A percentile compares a stretch with the other conserved stretches of the same genome.
phyloP scores from a whole-genome alignment of 2,113 vertebrate species.

The Excalfactoria chinensis region DNA sequence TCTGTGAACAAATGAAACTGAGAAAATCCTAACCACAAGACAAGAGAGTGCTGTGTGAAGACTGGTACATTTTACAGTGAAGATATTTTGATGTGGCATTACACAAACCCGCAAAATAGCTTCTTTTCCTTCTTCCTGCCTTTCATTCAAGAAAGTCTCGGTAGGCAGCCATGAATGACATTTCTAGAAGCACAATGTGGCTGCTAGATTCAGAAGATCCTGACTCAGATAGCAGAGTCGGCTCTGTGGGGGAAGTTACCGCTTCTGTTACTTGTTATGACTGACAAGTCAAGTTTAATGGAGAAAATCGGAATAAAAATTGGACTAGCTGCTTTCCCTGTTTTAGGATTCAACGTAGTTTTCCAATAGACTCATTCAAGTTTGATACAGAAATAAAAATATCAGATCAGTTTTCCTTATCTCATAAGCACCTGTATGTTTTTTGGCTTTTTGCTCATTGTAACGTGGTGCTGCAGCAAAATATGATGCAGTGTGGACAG shows the following conservation, averaged over 20 bases:
- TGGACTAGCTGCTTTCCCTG: neutral
- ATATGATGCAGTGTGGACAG: neutral
- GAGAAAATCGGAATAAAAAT: neutral
- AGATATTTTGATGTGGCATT: constrained; percentile 36
- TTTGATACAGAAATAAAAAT: neutral
- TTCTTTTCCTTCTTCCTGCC: constrained; percentile 30
- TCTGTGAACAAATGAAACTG: constrained; percentile 13
- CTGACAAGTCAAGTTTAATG: neutral
- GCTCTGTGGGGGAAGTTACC: neutral
- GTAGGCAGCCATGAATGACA: constrained; percentile 8
- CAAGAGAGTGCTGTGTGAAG: neutral
- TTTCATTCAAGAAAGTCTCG: neutral
- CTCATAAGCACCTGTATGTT: neutral
- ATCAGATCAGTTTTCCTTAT: neutral
- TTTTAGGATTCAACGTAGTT: neutral
- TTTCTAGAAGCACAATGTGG: neutral
- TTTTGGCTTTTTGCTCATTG: neutral
- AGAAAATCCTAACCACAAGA: neutral
- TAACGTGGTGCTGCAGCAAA: neutral
- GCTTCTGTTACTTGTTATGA: neutral
- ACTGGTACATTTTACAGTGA: neutral
- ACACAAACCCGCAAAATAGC: constrained; percentile 26
- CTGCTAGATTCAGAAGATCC: neutral
- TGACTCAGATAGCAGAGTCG: neutral
- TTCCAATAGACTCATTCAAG: neutral